Conservation (phyloP, 2,888 invertebrate genomes). For the Salpingus planirostris region DNA sequence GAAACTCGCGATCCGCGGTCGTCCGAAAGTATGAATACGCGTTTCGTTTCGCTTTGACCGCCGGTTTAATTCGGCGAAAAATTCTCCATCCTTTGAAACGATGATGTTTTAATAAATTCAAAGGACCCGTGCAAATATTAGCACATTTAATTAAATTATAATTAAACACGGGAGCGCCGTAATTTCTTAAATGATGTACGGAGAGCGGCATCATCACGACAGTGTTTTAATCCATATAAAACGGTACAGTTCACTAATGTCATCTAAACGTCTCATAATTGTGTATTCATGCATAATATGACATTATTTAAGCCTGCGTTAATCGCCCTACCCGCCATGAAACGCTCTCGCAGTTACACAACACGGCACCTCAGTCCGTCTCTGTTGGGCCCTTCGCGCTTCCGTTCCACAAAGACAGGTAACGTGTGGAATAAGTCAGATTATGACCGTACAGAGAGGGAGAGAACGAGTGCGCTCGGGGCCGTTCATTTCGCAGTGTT, state of each 20-base stretch:
- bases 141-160: constrained; percentile 19
- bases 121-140: constrained; percentile 12
- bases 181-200: constrained; percentile 13
- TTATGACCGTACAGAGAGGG: constrained; percentile 1
- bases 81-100: constrained; percentile 2
- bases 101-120: constrained; percentile 10
- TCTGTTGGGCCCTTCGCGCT: constrained; percentile 3
- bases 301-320: constrained; percentile 33
- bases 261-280: constrained; percentile 30
- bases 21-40: no score
- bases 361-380: constrained; percentile 7
- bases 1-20: no score
- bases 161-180: constrained; percentile 15
- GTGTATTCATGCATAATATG: constrained; percentile 34
- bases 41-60: no score
- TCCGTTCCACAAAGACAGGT: constrained; percentile 2
- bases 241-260: constrained; percentile 28
- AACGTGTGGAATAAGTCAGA: neutral
- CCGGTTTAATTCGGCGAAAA: neutral
- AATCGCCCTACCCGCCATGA: constrained; percentile 29
- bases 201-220: constrained; percentile 12
- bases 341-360: constrained; percentile 20
- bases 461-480: constrained; percentile 3
- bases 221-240: constrained; percentile 24
- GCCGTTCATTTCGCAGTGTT: constrained; percentile 7